Conservation (phyloP, 2,797 vertebrate species). For the Micropoecilia bifurca region DNA sequence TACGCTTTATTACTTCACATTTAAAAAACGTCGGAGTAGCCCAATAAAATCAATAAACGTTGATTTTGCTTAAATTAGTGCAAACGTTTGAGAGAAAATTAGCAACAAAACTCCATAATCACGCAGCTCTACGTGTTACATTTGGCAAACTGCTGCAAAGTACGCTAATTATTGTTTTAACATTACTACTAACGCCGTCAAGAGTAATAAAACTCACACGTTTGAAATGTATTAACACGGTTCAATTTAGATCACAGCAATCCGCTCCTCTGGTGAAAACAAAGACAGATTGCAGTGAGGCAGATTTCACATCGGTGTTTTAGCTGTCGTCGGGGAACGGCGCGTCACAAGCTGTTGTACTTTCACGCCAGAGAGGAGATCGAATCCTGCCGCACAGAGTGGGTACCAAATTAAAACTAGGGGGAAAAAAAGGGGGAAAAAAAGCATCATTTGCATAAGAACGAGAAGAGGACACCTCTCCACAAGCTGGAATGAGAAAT, state of each 20-base stretch:
- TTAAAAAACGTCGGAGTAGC: background rate
- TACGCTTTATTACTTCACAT: background rate
- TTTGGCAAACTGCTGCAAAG: background rate
- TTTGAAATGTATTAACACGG: background rate
- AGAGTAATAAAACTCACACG: background rate
- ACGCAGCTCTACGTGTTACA: background rate
- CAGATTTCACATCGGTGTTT: background rate
- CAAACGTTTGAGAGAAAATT: background rate
- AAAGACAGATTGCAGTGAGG: background rate
- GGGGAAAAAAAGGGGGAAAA: background rate
- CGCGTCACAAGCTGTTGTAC: background rate
- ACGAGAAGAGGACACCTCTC: constrained; percentile 52
- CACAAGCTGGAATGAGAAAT: constrained; percentile 51
- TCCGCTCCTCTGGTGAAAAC: background rate
- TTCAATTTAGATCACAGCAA: background rate
- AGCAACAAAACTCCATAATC: background rate
- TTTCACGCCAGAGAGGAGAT: constrained; percentile 14
- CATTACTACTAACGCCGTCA: background rate
- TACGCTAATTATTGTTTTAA: background rate
- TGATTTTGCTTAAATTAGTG: background rate
- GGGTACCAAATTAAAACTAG: constrained; percentile 17
- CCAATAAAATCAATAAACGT: background rate
- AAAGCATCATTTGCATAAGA: constrained; percentile 55
- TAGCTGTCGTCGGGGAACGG: background rate
- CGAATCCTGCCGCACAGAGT: constrained; percentile 27